These are phyloP conservation scores for Chelonia mydas DNA, from an alignment of 2,797 vertebrate species.

Conservation along the genomic window DNA sequence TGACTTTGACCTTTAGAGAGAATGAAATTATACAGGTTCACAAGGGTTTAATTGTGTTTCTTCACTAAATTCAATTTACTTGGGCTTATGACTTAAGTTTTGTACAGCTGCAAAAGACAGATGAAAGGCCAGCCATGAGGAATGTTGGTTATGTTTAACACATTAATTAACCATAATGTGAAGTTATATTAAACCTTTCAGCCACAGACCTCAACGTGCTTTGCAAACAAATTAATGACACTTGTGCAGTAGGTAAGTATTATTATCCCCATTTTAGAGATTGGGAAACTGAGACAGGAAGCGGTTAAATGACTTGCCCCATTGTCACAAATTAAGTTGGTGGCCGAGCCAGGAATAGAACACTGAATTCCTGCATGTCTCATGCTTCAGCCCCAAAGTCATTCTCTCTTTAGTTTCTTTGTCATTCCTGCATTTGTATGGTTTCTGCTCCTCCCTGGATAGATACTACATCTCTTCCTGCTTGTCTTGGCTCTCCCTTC, in stretches of 20 bases:
- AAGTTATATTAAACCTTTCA: background rate
- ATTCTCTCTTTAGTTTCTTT: background rate
- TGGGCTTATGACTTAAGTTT: background rate
- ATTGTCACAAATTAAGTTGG: conserved; percentile 17
- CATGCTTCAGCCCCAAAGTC: background rate
- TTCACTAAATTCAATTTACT: background rate
- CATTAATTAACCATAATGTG: background rate
- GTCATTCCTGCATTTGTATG: background rate
- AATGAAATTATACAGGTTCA: background rate
- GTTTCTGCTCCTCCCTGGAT: background rate
- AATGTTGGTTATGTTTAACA: background rate
- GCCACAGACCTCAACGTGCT: background rate
- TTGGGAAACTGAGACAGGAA: background rate
- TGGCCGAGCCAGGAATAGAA: background rate
- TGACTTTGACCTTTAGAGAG: background rate
- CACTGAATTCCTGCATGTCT: background rate
- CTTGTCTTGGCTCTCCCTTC: background rate
- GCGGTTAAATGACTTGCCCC: background rate
- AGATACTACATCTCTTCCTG: background rate
- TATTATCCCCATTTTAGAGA: background rate
- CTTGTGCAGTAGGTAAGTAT: background rate
- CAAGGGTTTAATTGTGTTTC: conserved; percentile 1
- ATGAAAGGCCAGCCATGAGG: background rate
- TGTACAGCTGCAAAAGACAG: background rate
- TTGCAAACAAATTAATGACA: conserved; percentile 18